These are phyloP conservation scores for Scyliorhinus canicula DNA, from an alignment of 2,797 vertebrate species.

Conservation along the genomic window DNA sequence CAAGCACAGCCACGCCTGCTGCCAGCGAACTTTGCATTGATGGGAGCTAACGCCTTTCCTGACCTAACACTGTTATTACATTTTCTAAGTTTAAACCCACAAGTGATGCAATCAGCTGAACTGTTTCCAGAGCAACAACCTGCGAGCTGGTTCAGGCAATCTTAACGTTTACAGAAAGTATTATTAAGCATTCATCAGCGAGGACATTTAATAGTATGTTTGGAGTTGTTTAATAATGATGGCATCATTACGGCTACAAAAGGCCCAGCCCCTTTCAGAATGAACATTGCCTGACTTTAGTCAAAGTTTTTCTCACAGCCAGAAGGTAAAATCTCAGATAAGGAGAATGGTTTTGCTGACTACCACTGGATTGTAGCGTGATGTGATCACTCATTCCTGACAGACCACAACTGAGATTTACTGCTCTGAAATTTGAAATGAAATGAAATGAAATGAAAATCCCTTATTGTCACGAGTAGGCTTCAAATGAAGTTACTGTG, in stretches of 20 bases:
- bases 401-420: background rate
- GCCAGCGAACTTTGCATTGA: background rate
- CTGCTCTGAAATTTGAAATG: background rate
- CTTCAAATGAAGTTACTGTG: no score
- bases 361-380: background rate
- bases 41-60: conserved; percentile 16
- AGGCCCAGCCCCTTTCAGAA: background rate
- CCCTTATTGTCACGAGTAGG: no score
- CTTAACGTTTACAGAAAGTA: background rate
- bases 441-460: no score
- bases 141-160: no score
- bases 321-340: background rate
- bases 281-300: background rate
- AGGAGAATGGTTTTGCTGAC: background rate
- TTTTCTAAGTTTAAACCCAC: background rate
- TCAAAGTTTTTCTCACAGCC: background rate
- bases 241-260: background rate
- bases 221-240: background rate
- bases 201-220: background rate
- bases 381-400: background rate
- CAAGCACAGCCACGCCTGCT: background rate
- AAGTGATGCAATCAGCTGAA: background rate
- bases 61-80: background rate
- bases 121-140: background rate
- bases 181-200: background rate